Conservation (phyloP, 2,797 vertebrate genomes). For the Pangasius sanitwongsei region DNA sequence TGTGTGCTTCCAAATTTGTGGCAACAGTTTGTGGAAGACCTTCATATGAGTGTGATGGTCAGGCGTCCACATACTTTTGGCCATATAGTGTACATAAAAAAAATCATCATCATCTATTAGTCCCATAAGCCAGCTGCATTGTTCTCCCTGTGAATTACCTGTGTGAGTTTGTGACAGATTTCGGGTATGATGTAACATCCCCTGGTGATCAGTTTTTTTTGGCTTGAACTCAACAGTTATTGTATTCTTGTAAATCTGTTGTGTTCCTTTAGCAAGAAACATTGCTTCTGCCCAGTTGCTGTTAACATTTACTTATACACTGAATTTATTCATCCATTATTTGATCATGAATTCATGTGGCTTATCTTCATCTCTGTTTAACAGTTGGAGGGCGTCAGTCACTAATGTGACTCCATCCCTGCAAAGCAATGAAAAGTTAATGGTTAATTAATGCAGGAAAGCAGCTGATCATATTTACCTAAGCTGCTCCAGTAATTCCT, state of each 20-base stretch:
- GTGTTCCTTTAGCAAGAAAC: background rate
- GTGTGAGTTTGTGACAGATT: background rate
- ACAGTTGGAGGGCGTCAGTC: background rate
- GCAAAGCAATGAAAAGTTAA: slow-evolving; percentile 1
- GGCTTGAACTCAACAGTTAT: background rate
- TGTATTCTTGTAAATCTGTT: background rate
- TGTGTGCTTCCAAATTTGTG: background rate
- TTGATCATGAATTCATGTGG: background rate
- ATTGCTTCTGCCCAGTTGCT: background rate
- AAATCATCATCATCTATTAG: background rate
- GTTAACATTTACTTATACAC: background rate
- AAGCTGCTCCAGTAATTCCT: background rate
- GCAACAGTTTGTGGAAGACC: background rate
- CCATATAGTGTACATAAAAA: background rate
- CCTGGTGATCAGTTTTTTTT: background rate
- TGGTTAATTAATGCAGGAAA: background rate
- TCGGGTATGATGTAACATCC: background rate
- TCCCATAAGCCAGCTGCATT: too few relatives aligned
- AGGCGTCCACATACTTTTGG: too few relatives aligned
- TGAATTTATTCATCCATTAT: background rate
- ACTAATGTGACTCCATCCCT: background rate
- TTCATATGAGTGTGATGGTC: background rate
- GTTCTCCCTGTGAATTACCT: background rate
- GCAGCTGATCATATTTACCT: background rate
- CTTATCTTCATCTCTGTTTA: background rate